Evolutionary conservation across 2,797 vertebrate genomes (phyloP).

Genomic region (Smutsia temminckii): DNA sequence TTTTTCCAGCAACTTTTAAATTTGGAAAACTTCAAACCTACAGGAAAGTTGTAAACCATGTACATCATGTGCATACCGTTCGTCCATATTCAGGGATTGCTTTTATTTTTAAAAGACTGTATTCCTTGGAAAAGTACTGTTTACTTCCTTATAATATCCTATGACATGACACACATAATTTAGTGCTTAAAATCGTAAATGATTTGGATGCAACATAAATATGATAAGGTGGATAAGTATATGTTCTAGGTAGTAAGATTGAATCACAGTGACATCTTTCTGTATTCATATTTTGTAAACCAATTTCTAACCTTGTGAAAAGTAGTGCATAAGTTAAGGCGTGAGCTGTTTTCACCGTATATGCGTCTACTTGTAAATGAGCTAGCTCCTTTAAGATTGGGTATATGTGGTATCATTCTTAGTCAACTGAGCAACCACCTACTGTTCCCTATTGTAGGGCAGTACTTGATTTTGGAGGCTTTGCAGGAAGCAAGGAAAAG

Average conservation of each 20-base stretch:
- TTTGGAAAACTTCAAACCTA: conserved; percentile 24
- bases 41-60: background rate
- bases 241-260: background rate
- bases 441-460: background rate
- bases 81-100: background rate
- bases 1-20: conserved; percentile 50
- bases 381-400: background rate
- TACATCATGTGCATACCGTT: background rate
- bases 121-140: background rate
- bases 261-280: conserved; percentile 11
- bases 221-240: background rate
- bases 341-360: background rate
- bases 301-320: conserved; percentile 41
- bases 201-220: background rate
- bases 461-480: background rate
- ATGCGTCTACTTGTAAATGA: background rate
- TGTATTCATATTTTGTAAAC: conserved; percentile 28
- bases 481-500: conserved; percentile 19
- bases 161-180: background rate
- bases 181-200: conserved; percentile 19
- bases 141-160: background rate
- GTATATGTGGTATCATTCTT: background rate
- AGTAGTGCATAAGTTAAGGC: background rate
- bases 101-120: conserved; percentile 36
- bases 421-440: background rate